Evolutionary conservation across 92 coral and sea anemone genomes (phyloP).

Genomic region (Meandrina meandrites): DNA sequence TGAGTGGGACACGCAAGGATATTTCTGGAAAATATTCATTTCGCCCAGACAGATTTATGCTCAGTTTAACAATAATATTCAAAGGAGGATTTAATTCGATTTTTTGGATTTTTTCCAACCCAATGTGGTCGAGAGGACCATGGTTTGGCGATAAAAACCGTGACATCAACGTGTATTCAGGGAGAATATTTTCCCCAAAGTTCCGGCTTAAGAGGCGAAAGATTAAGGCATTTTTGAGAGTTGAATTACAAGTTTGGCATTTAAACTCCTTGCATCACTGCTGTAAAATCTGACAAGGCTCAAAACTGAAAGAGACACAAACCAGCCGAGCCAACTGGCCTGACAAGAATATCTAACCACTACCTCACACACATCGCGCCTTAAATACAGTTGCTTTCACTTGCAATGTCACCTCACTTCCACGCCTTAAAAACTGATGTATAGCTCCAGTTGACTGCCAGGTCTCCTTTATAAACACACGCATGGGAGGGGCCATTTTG

Average conservation of each 20-base stretch:
- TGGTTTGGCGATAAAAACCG: constrained; percentile 20
- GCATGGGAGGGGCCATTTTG: constrained; percentile 21
- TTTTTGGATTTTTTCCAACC: constrained; percentile 27
- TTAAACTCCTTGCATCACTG: neutral
- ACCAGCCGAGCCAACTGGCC: neutral
- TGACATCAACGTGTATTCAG: constrained; percentile 26
- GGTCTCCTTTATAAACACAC: neutral
- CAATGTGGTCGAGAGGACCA: neutral
- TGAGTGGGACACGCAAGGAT: constrained; percentile 40
- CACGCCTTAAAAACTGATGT: too few species aligned
- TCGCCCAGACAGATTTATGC: neutral
- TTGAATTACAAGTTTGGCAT: constrained; percentile 30
- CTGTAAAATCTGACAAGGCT: constrained; percentile 30
- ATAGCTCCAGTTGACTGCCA: neutral
- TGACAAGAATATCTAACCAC: neutral
- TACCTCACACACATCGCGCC: neutral
- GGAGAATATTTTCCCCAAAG: constrained; percentile 14
- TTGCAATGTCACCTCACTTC: neutral
- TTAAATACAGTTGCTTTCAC: too few species aligned
- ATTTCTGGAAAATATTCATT: constrained; percentile 10
- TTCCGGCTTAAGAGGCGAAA: constrained; percentile 34
- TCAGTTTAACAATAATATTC: neutral
- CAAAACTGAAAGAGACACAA: constrained; percentile 12
- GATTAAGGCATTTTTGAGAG: constrained; percentile 43
- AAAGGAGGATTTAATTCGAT: neutral